Evolutionary conservation across 2,113 vertebrate species (phyloP).

Genomic region (Oenanthe melanoleuca): DNA sequence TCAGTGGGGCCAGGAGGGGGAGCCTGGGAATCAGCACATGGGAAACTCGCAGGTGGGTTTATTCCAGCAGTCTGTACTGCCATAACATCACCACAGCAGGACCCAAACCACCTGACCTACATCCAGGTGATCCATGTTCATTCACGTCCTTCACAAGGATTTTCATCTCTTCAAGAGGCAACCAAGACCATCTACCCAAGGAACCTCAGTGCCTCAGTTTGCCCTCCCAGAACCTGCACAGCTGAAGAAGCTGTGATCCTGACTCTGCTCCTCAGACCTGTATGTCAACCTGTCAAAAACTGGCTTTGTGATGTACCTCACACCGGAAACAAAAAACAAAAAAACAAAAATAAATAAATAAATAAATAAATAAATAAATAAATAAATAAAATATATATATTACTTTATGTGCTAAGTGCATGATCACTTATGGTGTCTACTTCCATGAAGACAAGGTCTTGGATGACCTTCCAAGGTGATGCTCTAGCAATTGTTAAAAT

Average conservation of each 20-base stretch:
- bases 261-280: not conserved
- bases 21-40: not conserved
- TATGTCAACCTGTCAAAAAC: not conserved
- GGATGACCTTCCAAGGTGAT: not conserved
- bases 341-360: too few relatives aligned
- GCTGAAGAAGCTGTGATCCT: not conserved
- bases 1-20: rapidly evolving
- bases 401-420: not conserved
- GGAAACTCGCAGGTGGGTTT: not conserved
- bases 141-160: not conserved
- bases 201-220: not conserved
- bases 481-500: not conserved
- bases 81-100: not conserved
- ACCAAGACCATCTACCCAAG: not conserved
- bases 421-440: not conserved
- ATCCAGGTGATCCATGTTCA: not conserved
- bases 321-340: not conserved
- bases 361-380: too few relatives aligned
- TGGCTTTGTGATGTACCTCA: not conserved
- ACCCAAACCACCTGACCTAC: not conserved
- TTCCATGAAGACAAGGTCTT: not conserved
- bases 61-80: not conserved
- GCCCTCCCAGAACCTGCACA: not conserved
- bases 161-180: not conserved
- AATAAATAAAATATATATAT: too few relatives aligned